phyloP scores from a whole-genome alignment of 2,888 invertebrate species.

The Zaprionus lineosus region DNA sequence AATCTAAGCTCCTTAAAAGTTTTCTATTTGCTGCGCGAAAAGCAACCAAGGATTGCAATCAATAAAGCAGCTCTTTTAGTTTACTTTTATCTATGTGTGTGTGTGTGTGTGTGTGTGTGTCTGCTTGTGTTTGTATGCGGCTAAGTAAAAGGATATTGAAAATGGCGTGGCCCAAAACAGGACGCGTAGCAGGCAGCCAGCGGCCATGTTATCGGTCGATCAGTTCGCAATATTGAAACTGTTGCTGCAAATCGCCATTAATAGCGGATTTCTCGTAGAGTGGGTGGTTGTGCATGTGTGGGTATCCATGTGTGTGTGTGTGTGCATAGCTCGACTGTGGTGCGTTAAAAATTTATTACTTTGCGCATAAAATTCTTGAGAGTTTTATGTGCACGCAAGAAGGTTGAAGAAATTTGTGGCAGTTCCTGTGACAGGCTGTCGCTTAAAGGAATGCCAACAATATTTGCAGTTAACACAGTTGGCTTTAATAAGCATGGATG shows the following conservation, averaged over 20 bases:
- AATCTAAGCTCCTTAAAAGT: slow-evolving; percentile 61
- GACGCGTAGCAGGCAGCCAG: not conserved
- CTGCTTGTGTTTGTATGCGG: not conserved
- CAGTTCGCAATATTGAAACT: slow-evolving; percentile 58
- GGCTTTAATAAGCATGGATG: not conserved
- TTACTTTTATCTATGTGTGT: too few species aligned
- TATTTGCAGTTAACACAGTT: not conserved
- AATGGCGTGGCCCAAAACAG: slow-evolving; percentile 8
- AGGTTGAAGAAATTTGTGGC: slow-evolving; percentile 1
- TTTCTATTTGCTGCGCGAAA: slow-evolving; percentile 33
- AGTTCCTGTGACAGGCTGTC: slow-evolving; percentile 1
- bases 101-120: not conserved
- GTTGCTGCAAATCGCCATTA: slow-evolving; percentile 57
- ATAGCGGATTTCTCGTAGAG: slow-evolving; percentile 43
- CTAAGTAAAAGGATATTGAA: slow-evolving; percentile 20
- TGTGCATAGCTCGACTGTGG: slow-evolving; percentile 24
- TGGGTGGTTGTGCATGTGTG: not conserved
- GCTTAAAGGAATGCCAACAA: not conserved
- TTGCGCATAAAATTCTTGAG: slow-evolving; percentile 43
- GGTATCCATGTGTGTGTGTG: not conserved
- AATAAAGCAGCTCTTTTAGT: slow-evolving; percentile 44
- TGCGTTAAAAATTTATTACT: slow-evolving; percentile 53
- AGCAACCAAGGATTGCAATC: slow-evolving; percentile 47
- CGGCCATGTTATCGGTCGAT: slow-evolving; percentile 37
- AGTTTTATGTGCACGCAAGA: slow-evolving; percentile 43